Percentiles rank a stretch among this genome's conserved stretches.
Conservation (phyloP, 2,797 vertebrate species). For the Cetoscarus ocellatus region DNA sequence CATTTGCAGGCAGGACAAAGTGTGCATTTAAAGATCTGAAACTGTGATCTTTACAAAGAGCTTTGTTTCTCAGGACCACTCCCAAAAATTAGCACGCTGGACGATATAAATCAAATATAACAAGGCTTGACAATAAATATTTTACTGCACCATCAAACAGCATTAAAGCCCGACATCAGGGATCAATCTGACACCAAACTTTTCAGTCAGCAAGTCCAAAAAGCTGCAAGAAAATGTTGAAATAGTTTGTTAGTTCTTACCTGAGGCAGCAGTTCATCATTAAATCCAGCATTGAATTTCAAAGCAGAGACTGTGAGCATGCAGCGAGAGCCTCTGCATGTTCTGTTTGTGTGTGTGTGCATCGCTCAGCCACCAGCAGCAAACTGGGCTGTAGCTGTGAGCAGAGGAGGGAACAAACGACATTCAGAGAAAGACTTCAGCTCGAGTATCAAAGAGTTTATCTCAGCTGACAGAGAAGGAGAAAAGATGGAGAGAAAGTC, state of each 20-base stretch:
- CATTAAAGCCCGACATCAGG: background rate
- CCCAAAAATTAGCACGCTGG: background rate
- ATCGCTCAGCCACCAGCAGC: conserved; percentile 57
- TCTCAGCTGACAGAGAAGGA: conserved; percentile 57
- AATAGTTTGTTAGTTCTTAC: conserved; percentile 64
- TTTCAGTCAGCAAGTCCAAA: background rate
- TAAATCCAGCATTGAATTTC: conserved; percentile 56
- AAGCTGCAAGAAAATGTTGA: background rate
- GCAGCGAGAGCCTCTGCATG: conserved; percentile 43
- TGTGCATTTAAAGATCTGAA: conserved; percentile 20
- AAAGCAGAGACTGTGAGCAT: conserved; percentile 26
- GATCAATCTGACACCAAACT: conserved; percentile 13
- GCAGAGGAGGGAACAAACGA: conserved; percentile 73
- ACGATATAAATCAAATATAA: too few relatives aligned
- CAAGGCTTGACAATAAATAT: background rate
- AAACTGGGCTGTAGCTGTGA: conserved; percentile 65
- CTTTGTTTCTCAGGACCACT: conserved; percentile 3
- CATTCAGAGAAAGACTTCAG: conserved; percentile 51
- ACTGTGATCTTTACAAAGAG: background rate
- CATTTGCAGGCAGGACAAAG: conserved; percentile 48
- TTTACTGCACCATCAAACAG: background rate
- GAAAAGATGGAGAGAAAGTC: conserved; percentile 55
- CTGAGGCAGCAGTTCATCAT: conserved; percentile 80
- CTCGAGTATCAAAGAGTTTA: conserved; percentile 56
- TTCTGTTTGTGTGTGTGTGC: conserved; percentile 52